Evolutionary conservation across 2,888 invertebrate genomes (phyloP), one percentile per base, ranked within the genome.

Genomic region (Caenorhabditis imperialis): DNA sequence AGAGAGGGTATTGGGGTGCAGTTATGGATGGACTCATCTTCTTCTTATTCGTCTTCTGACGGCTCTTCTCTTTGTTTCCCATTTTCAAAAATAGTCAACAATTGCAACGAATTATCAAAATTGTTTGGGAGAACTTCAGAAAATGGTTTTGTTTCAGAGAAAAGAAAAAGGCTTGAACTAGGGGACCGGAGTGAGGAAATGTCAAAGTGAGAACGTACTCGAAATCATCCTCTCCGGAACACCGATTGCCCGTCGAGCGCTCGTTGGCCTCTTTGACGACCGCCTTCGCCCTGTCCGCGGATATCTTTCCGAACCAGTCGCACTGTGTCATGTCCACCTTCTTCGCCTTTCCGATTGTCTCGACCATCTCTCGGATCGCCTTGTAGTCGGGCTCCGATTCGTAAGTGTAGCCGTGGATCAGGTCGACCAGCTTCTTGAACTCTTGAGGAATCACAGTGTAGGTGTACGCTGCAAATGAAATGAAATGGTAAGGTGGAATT

Each of bases 341-440:
- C 7, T 53, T 58, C 16, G 38, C 33, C 10, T 25, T 60, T 7
- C 23, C 73, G 8, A 37, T 23, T 0, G 6, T 42, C n/a, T 60
- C 53, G 2, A 73, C 16, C 14, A 73, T 37, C 12, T 23, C 35
- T 44, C 58, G 58, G 20, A 73, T n/a, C 8, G 42, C 53, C 23
- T 57, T 69, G 40, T 74, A 74, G 14, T 74, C 73, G 1, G 73
- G 73, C 8, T 44, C 37, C 22, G 37, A 53, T 2, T 67, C 73
- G 20, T 74, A 74, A 8, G 27, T 37, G 20, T 35, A 50, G 12
- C 35, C 35, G 23, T 51, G 42, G 18, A 67, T 44, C 25, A 50
- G 16, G 42, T 74, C 73, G n/a, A 74, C 44, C n/a, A 74, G 23
- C 35, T 67, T 61, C 45, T 74, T 74, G 50, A 74, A 57, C 16